Evolutionary conservation across 1,140 invertebrate species (phyloP), one percentile per base, ranked within the genome.

Genomic region (Tetragnatha versicolor): DNA sequence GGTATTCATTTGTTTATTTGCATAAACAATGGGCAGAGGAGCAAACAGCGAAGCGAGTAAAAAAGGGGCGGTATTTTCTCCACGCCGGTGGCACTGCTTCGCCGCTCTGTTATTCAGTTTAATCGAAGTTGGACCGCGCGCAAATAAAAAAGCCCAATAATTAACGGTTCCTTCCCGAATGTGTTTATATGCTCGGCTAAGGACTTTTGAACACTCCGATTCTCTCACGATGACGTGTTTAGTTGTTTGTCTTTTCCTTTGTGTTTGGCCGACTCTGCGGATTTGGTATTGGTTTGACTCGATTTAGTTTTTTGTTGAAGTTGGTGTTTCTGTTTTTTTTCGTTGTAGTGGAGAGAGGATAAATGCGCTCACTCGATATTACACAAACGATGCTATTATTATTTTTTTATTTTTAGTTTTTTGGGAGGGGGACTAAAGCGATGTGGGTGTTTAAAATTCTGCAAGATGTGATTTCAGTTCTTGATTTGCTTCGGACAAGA

Each of bases 1-100:
- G n/a, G n/a, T n/a, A n/a, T n/a, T 47, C 42, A 47, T 47, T 47
- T 47, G 42, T 47, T 47, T 47, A 47, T 47, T 47, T 47, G 42
- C 42, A 47, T 47, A 20, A 12, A 47, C 42, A 3, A 47, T 47
- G 42, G 20, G 42, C 42, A 47, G 20, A 47, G 20, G 20, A 47
- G 2, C 2, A 47, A 47, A 47, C 20, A 47, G 20, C 20, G 1
- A 47, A 47, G 42, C 20, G 42, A 47, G 20, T 12, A 47, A 20
- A 3, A 47, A 20, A 47, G 20, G 42, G 20, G 42, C 12, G 42
- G 2, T 12, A 47, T 47, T 47, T 12, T 20, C 20, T 17, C 42
- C 12, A 12, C 20, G 42, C 42, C 20, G 42, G 42, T 47, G 42
- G 42, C 42, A 47, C 12, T 20, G 20, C 12, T 47, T 47, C 42